Conservation (phyloP, 2,113 vertebrate genomes). For the Electrona antarctica region DNA sequence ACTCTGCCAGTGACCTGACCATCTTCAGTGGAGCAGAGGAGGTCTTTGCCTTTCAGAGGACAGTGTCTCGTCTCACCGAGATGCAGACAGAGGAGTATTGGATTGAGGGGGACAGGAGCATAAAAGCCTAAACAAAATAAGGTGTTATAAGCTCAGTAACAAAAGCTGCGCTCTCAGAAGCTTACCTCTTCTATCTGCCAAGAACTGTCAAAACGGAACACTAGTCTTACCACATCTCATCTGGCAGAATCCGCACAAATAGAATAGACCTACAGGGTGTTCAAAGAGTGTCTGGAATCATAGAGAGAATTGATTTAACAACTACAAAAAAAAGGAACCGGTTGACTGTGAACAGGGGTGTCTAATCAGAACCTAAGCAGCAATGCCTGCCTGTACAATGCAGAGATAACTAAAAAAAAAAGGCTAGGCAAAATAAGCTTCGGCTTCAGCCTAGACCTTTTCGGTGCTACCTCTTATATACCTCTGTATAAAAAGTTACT, state of each 20-base stretch:
- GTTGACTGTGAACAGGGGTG: too few species aligned
- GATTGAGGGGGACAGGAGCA: slow-evolving; percentile 88
- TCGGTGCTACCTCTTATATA: too few species aligned
- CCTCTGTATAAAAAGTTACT: too few species aligned
- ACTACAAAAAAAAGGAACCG: too few species aligned
- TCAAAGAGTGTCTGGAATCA: background rate
- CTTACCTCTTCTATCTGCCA: slow-evolving; percentile 17
- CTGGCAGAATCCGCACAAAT: slow-evolving; percentile 9
- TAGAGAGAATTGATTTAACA: too few species aligned
- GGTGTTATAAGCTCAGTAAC: background rate
- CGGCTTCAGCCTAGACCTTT: too few species aligned
- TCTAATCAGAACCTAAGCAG: too few species aligned
- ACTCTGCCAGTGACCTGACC: slow-evolving; percentile 86
- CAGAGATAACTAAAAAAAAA: too few species aligned
- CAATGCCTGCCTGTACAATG: too few species aligned
- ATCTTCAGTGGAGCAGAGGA: slow-evolving; percentile 97
- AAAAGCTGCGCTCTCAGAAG: slow-evolving; percentile 19
- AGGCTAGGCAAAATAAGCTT: too few species aligned
- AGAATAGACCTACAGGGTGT: background rate
- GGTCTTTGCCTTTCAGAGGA: slow-evolving; percentile 93
- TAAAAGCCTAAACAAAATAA: slow-evolving; percentile 48
- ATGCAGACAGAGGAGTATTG: slow-evolving; percentile 98
- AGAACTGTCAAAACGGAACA: slow-evolving; percentile 22
- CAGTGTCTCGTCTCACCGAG: slow-evolving; percentile 92
- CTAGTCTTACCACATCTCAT: slow-evolving; percentile 20